A percentile compares a stretch with the other conserved stretches of the same genome.
phyloP scores from a whole-genome alignment of 1,140 invertebrate species.

The Hylaeus volcanicus region DNA sequence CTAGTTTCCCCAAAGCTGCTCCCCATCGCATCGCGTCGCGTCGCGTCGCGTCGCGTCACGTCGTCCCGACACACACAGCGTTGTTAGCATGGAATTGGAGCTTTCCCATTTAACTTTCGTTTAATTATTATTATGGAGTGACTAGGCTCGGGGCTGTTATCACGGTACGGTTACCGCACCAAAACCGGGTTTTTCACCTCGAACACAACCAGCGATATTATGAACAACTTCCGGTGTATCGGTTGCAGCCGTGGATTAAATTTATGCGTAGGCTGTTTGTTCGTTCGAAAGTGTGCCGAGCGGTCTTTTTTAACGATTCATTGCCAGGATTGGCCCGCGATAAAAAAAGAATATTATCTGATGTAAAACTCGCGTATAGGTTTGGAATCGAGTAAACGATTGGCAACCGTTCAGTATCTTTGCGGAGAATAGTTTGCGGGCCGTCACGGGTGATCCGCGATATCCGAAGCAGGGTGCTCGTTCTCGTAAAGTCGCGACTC shows the following conservation, averaged over 20 bases:
- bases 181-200: constrained; percentile 34
- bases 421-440: too few relatives aligned
- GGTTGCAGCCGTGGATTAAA: constrained; percentile 18
- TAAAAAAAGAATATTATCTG: constrained; percentile 6
- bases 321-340: not conserved
- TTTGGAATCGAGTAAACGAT: too few relatives aligned
- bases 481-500: not conserved
- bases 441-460: too few relatives aligned
- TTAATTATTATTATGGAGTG: constrained; percentile 59
- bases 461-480: too few relatives aligned
- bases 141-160: constrained; percentile 34
- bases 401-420: too few relatives aligned
- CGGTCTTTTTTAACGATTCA: constrained; percentile 31
- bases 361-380: not conserved
- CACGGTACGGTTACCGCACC: not conserved
- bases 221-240: constrained; percentile 34
- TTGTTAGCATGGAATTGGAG: constrained; percentile 53
- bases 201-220: constrained; percentile 47
- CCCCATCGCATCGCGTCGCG: not conserved
- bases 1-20: constrained; percentile 46
- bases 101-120: constrained; percentile 66
- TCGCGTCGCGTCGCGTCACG: not conserved
- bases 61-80: constrained; percentile 14
- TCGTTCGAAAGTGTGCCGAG: constrained; percentile 32
- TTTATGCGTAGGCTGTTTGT: constrained; percentile 56